Base-by-base conservation (phyloP, 2,888 invertebrate genomes). In the Amblyjoppa proteus region DNA sequence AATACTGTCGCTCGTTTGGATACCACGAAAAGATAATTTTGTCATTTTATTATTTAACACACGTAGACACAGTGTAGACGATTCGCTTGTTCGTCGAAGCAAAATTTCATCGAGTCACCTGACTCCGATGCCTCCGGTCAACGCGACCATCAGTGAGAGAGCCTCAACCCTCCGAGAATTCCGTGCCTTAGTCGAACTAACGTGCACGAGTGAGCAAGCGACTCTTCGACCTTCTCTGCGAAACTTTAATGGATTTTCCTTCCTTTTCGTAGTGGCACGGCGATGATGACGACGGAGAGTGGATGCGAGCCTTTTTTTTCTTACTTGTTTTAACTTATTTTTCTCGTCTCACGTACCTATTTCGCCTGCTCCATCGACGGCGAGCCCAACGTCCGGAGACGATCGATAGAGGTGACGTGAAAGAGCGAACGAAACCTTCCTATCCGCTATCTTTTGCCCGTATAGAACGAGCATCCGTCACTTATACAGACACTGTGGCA, bases 211-310 rank as follows among this genome's bases (percentile, higher is more conserved):
- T n/a, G 49, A 64, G 45, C 61, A 25, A 38, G 73, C 68, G 51
- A 66, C 56, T 64, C 20, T 25, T 28, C 49, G 61, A 81, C 85
- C 75, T 73, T 51, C 49, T 58, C 51, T 34, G 78, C 70, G 49
- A 75, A 82, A 85, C 78, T 78, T 85, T 85, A 85, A 85, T 85
- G 85, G 85, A 82, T 85, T 85, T 82, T 82, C 79, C 66, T 71
- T 79, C 75, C 31, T 76, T 71, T 76, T 71, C 51, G 45, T 61
- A 25, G n/a, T 13, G 56, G 68, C 51, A 31, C 58, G 61, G 38
- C 70, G 76, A 71, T 28, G 64, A 76, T 49, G 75, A 45, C 38
- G 20, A 45, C 25, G 41, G 68, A 53, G 9, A 69, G 61, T 70
- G 70, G 41, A 71, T 70, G 71, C 74, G 70, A 69, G 74, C 74